A percentile compares a stretch with the other conserved stretches of the same genome.
These are phyloP conservation scores for Sanderia malayensis DNA, from an alignment of 30 jellyfish, hydroid and myxozoan species.

Conservation along the genomic window DNA sequence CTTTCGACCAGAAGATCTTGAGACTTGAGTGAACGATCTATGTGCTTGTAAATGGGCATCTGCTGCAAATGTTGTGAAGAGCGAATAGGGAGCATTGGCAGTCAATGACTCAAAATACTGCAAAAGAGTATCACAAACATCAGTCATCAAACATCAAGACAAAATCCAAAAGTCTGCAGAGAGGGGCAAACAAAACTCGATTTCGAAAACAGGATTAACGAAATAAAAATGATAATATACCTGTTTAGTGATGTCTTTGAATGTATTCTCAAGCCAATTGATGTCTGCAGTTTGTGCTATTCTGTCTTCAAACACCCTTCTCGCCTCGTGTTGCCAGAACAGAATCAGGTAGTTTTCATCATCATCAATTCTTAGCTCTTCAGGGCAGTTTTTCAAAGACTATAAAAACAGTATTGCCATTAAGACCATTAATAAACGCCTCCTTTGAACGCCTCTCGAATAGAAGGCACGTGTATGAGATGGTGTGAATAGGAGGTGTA, in stretches of 20 bases:
- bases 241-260: constrained; percentile 46
- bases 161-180: background rate
- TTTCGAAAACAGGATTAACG: too few relatives aligned
- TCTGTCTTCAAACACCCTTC: constrained; percentile 65
- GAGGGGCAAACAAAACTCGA: background rate
- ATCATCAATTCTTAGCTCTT: constrained; percentile 74
- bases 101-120: constrained; percentile 63
- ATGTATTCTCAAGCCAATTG: constrained; percentile 70
- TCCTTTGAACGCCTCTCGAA: too few relatives aligned
- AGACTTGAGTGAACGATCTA: constrained; percentile 47
- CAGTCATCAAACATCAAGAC: too few relatives aligned
- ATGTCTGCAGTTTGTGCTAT: constrained; percentile 63
- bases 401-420: constrained; percentile 9
- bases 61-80: constrained; percentile 59
- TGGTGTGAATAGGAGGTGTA: too few relatives aligned
- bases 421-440: too few relatives aligned
- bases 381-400: constrained; percentile 73
- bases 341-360: constrained; percentile 61
- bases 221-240: background rate
- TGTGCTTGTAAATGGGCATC: constrained; percentile 57
- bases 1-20: constrained; percentile 20
- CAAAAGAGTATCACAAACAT: too few relatives aligned
- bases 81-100: constrained; percentile 49
- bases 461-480: too few relatives aligned
- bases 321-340: constrained; percentile 75